Conservation (phyloP, 2,113 vertebrate genomes). For the Raja brachyura region DNA sequence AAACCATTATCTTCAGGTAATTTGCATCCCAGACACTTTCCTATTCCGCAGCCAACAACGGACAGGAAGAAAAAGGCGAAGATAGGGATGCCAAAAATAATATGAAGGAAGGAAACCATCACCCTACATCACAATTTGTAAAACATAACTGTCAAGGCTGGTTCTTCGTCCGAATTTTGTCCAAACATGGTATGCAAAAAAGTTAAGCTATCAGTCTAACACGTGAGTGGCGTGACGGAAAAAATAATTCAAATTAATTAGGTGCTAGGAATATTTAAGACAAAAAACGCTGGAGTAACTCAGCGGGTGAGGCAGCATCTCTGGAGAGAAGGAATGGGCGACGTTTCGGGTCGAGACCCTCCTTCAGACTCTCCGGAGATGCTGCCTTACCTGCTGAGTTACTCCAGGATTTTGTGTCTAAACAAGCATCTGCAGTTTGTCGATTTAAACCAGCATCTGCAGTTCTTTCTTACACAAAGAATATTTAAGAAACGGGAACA, state of each 20-base stretch:
- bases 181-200: background rate
- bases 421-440: too few relatives aligned
- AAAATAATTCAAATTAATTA: background rate
- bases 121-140: background rate
- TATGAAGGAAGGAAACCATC: background rate
- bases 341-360: too few relatives aligned
- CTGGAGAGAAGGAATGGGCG: too few relatives aligned
- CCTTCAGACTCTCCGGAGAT: too few relatives aligned
- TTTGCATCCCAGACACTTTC: background rate
- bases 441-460: too few relatives aligned
- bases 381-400: too few relatives aligned
- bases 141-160: background rate
- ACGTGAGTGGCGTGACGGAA: background rate
- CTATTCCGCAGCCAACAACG: background rate
- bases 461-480: too few relatives aligned
- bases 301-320: background rate
- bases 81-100: conserved; percentile 12
- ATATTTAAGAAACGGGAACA: too few relatives aligned
- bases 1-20: background rate
- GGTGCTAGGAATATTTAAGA: background rate
- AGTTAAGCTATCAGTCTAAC: background rate
- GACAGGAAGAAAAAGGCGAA: background rate
- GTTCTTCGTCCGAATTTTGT: background rate
- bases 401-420: background rate
- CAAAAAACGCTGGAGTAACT: too few relatives aligned